These are phyloP conservation scores for Amphiprion ocellaris DNA, from an alignment of 2,113 vertebrate genomes.

Conservation along the genomic window DNA sequence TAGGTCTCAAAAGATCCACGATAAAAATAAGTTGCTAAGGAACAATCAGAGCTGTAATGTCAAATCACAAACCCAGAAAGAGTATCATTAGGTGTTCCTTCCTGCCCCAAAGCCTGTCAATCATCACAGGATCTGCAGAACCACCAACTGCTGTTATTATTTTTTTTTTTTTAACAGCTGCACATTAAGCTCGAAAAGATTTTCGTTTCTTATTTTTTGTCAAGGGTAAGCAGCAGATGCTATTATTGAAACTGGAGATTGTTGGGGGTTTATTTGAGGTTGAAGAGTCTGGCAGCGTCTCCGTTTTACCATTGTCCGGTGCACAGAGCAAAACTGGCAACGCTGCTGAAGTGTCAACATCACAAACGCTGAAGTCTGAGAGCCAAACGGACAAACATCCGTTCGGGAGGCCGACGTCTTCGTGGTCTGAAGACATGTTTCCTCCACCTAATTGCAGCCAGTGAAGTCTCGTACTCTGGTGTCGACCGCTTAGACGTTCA, in stretches of 20 bases:
- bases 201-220: background rate
- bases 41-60: background rate
- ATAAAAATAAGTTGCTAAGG: background rate
- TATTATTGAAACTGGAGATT: background rate
- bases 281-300: constrained; percentile 24
- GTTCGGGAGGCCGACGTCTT: constrained; percentile 37
- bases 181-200: background rate
- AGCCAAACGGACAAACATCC: constrained; percentile 18
- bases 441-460: constrained; percentile 15
- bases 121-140: constrained; percentile 45
- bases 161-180: background rate
- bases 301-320: constrained; percentile 34
- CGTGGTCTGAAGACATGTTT: constrained; percentile 23
- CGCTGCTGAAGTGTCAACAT: constrained; percentile 29
- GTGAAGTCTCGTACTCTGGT: constrained; percentile 24
- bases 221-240: too few species aligned
- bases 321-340: constrained; percentile 29
- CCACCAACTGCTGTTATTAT: constrained; percentile 12
- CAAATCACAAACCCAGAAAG: constrained; percentile 6
- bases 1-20: background rate
- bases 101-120: constrained; percentile 31
- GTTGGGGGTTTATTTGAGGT: constrained; percentile 24
- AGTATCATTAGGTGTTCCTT: background rate
- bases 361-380: constrained; percentile 11
- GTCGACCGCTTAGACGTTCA: constrained; percentile 16